These are phyloP conservation scores for Saguinus midas DNA, from an alignment of 2,113 vertebrate species.

Conservation along the genomic window DNA sequence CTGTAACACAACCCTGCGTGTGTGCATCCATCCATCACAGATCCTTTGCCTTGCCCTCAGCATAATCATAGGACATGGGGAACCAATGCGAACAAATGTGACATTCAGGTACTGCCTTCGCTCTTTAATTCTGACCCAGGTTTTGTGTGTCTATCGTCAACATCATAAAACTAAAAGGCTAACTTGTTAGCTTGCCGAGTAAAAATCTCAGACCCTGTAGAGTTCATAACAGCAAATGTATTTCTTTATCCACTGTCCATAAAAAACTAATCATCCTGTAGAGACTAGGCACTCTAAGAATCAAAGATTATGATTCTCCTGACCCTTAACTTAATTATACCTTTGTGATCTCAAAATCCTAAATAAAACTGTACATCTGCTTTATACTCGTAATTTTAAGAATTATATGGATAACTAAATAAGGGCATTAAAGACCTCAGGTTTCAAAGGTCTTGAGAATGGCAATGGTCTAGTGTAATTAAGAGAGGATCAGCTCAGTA, in stretches of 20 bases:
- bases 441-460: background rate
- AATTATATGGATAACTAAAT: background rate
- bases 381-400: constrained; percentile 31
- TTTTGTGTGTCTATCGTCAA: background rate
- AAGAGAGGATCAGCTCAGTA: background rate
- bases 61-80: no score
- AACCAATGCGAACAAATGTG: background rate
- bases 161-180: background rate
- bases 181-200: background rate
- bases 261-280: background rate
- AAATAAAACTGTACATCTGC: background rate
- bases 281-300: background rate
- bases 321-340: background rate
- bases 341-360: constrained; percentile 25
- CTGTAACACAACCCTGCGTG: background rate
- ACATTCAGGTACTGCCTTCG: background rate
- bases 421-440: background rate
- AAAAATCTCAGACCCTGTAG: background rate
- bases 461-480: background rate
- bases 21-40: background rate
- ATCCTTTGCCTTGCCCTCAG: fast-evolving
- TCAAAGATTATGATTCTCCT: background rate
- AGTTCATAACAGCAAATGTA: background rate
- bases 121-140: background rate
- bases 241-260: background rate